Evolutionary conservation across 1,140 invertebrate genomes (phyloP).

Genomic region (Arctopsyche grandis): DNA sequence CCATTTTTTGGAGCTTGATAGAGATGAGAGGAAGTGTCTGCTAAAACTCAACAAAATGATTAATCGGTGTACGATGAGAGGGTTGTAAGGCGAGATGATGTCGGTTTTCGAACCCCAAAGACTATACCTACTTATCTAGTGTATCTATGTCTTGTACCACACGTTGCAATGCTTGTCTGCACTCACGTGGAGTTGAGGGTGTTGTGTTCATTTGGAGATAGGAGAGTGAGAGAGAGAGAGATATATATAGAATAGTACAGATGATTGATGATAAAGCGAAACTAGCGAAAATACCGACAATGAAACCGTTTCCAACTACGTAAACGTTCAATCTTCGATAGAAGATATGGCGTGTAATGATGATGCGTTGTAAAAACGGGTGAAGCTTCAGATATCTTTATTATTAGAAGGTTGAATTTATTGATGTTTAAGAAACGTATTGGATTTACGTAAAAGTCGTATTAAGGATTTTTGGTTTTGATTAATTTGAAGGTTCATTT

Average conservation of each 20-base stretch:
- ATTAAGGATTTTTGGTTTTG: too few relatives aligned
- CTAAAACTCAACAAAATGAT: constrained; percentile 11
- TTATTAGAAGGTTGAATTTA: too few relatives aligned
- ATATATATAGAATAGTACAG: not conserved
- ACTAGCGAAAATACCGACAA: constrained; percentile 1
- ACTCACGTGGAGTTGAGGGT: not conserved
- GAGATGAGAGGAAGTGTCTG: not conserved
- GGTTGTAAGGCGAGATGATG: constrained; percentile 18
- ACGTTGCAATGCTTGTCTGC: constrained; percentile 16
- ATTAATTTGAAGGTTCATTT: too few relatives aligned
- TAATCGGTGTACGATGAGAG: constrained; percentile 14
- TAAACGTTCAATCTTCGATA: not conserved
- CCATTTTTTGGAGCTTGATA: too few relatives aligned
- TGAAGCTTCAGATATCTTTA: too few relatives aligned
- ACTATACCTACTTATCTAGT: not conserved
- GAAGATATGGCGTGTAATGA: too few relatives aligned
- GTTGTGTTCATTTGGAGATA: not conserved
- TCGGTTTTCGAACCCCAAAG: constrained; percentile 6
- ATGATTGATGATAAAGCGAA: constrained; percentile 22
- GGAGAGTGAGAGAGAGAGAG: not conserved
- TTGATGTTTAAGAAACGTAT: too few relatives aligned
- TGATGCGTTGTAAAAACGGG: too few relatives aligned
- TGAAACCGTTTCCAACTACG: constrained; percentile 7
- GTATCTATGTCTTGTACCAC: too few relatives aligned
- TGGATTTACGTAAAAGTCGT: too few relatives aligned